Base-by-base conservation (phyloP, 2,113 vertebrate genomes). In the Tetraodon nigroviridis region DNA sequence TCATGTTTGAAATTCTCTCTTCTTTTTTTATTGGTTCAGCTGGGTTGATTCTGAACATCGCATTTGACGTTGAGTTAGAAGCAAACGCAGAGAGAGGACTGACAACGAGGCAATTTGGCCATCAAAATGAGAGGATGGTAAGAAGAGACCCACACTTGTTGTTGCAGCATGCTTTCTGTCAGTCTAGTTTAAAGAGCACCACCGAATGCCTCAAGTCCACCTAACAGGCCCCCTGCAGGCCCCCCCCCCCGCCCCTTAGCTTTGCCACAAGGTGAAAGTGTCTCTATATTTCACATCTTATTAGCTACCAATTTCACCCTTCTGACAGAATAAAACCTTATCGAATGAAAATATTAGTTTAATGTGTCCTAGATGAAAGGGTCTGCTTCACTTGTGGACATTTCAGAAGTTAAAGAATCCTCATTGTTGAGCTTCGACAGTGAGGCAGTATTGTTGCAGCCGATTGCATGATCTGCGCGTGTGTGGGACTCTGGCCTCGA, bases 181-280 rank as follows among this genome's bases (percentile, higher is more conserved):
- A 71, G 76, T 73, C 83, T 63, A 80, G 75, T 83, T 86, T 82
- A 80, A 88, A 84, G 76, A 81, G 42, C 73, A 78, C 67, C 69
- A 79, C 79, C 83, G 78, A 68, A 70, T 61, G 60, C 75, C 61
- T 69, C 51, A 65, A 82, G 78, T 69, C 72, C 66, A 76, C 68
- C 75, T 71, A 78, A 59, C 70, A 78, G 83, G 76, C 82, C 76
- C 64, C 82, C 83, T 57, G 73, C 78, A 78, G 81, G 81, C 70
- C 76, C 69, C 64, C 64, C 17, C 81, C 46, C 8, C 70, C 76
- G 67, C 64, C 64, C 17, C 81, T 49, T n/a, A 75, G 79, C 65
- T 54, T 64, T 61, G 70, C 80, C 76, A 74, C 54, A 27, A 76
- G 73, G 55, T 72, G 55, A 66, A 58, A 70, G 57, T 74, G 69